Evolutionary conservation across 2,888 invertebrate genomes (phyloP), one percentile per base, ranked within the genome.

Genomic region (Stomorhina lunata): DNA sequence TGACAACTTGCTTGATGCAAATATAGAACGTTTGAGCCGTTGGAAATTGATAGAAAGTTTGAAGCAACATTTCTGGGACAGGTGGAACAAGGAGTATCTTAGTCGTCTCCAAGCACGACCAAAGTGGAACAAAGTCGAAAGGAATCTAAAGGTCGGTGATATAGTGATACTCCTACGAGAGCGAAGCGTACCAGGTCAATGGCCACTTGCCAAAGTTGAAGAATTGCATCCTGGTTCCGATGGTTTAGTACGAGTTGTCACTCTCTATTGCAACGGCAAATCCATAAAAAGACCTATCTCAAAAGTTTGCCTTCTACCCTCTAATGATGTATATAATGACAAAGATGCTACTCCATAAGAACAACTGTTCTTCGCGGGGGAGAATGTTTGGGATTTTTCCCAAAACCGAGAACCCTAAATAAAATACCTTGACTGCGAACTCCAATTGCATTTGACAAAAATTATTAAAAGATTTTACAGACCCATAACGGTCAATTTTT

Each of bases 181-280:
- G n/a, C 68, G 65, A 10, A 40, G 45, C 20, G 65, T 71, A 2
- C 80, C 80, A 9, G 72, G 69, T 15, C 66, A 84, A 22, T 89
- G 88, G 88, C 66, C 76, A 12, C 59, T 86, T 4, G 88, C 85
- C 2, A 55, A 85, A 61, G 76, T 89, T 5, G 57, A 45, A 6
- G 32, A 85, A 22, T 10, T 86, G 9, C 83, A 86, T 53, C 86
- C 86, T 7, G 87, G 86, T 48, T 9, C 68, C 1, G 87, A 88
- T 77, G 85, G 84, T 5, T 53, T 84, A 2, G 45, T 68, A 7
- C 17, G 79, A 15, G 85, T 87, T 6, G 75, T 80, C 7, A 40
- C 40, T n/a, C n/a, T n/a, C n/a, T n/a, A n/a, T n/a, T n/a, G n/a
- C n/a, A n/a, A n/a, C n/a, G n/a, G n/a, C n/a, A n/a, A n/a, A n/a